Evolutionary conservation across 2,797 vertebrate genomes (phyloP).

Genomic region (Gadopsis bispinosus): DNA sequence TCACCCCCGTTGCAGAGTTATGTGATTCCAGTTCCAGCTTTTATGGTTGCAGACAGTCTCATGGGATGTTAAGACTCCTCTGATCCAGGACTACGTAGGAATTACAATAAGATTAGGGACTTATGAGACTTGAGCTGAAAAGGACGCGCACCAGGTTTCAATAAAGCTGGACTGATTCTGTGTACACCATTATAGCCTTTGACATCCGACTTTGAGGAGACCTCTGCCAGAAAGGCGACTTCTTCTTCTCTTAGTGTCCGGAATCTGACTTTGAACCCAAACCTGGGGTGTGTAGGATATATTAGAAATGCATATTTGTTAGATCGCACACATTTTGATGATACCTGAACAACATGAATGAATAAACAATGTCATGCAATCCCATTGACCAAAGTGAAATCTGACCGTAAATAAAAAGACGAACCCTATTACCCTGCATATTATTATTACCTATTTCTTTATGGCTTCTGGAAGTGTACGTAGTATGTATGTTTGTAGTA

Average conservation of each 20-base stretch:
- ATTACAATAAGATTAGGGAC: conserved; percentile 37
- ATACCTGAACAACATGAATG: not conserved
- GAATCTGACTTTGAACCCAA: not conserved
- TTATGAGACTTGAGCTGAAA: conserved; percentile 31
- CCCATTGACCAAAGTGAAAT: not conserved
- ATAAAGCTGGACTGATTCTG: conserved; percentile 15
- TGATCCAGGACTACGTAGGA: conserved; percentile 35
- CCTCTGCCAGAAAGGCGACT: not conserved
- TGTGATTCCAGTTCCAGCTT: conserved; percentile 34
- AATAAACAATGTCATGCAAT: not conserved
- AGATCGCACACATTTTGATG: not conserved
- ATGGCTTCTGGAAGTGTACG: not conserved
- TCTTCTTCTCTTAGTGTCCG: not conserved
- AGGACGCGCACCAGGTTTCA: conserved; percentile 22
- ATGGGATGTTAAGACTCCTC: conserved; percentile 39
- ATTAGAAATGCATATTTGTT: not conserved
- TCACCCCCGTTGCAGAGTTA: conserved; percentile 50
- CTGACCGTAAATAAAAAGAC: not conserved
- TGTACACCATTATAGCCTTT: not conserved
- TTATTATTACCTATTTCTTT: not conserved
- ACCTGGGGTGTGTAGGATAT: not conserved
- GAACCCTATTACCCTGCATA: not conserved
- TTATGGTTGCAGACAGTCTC: conserved; percentile 33
- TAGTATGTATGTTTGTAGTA: conserved; percentile 21
- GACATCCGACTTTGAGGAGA: conserved; percentile 17